Percentiles rank a stretch among this genome's conserved stretches.
phyloP scores from a whole-genome alignment of 53 echinoderm and acorn worm species.

The Echinarachnius parma region DNA sequence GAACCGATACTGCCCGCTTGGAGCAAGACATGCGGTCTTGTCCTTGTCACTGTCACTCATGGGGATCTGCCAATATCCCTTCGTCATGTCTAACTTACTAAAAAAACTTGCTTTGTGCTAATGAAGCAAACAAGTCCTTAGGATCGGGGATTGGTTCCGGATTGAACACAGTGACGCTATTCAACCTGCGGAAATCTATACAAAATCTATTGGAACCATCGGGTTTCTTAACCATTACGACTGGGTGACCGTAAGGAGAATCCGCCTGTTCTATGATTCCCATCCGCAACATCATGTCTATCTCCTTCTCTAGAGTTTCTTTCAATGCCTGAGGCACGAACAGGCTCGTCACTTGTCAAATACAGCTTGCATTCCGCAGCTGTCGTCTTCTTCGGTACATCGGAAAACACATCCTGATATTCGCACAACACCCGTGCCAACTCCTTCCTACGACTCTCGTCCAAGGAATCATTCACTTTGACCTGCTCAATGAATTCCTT shows the following conservation, averaged over 20 bases:
- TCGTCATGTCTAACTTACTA: slow-evolving; percentile 24
- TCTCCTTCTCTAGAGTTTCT: slow-evolving; percentile 7
- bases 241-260: slow-evolving; percentile 25
- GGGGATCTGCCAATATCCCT: slow-evolving; percentile 68
- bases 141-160: slow-evolving; percentile 30
- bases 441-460: slow-evolving; percentile 1
- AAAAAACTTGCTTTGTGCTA: slow-evolving; percentile 3
- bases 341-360: too few relatives aligned
- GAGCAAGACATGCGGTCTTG: slow-evolving; percentile 56
- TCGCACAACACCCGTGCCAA: slow-evolving; percentile 1
- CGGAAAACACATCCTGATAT: slow-evolving; percentile 8
- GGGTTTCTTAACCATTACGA: slow-evolving; percentile 29
- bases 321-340: slow-evolving; percentile 22
- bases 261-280: slow-evolving; percentile 17
- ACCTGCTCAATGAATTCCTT: slow-evolving; percentile 5
- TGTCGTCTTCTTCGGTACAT: slow-evolving; percentile 15
- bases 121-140: slow-evolving; percentile 1
- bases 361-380: slow-evolving; percentile 15
- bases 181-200: slow-evolving; percentile 15
- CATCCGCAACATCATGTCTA: slow-evolving; percentile 7
- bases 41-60: slow-evolving; percentile 51
- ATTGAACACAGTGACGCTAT: slow-evolving; percentile 16
- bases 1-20: slow-evolving; percentile 56
- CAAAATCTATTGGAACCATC: slow-evolving; percentile 28
- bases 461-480: slow-evolving; percentile 3